Base-by-base conservation (phyloP, 2,888 invertebrate species). In the Coelinius sp. region DNA sequence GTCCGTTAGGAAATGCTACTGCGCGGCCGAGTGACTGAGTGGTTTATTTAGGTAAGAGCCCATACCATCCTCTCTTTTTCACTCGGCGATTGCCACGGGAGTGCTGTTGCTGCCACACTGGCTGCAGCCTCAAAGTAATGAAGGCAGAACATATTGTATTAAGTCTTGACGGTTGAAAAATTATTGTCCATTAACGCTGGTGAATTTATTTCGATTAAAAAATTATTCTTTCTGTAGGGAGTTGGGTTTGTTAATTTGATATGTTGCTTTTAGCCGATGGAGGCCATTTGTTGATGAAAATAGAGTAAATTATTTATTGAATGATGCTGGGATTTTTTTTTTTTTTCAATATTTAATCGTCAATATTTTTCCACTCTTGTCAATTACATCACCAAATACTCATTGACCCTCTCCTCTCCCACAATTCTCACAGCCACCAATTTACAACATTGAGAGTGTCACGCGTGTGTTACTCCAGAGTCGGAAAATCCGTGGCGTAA, bases 41-140 rank as follows among this genome's bases (percentile, higher is more conserved):
- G 87, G 86, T 87, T n/a, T 87, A 87, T 87, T 87, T 87, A 86
- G 87, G 85, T 87, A 87, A 87, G 87, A 87, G 87, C 87, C n/a
- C 80, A 79, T 80, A 49, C 20, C 20, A 20, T 20, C 82, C 75
- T 68, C 76, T 73, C 44, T 41, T 49, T 49, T 49, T 17, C 20
- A 49, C 46, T 49, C 62, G 56, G 65, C 41, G 74, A 56, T 70
- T 66, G 65, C 65, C 74, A 70, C 67, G 65, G 73, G 68, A 56
- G 59, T 53, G 62, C 71, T 71, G 67, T 71, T 53, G 62, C 71
- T 71, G 67, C 72, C 65, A 63, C 72, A 46, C 46, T 56, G 35
- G 67, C 65, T 24, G 31, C 66, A 46, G 63, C 46, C 46, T 49
- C 46, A 49, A 20, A 49, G 46, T 49, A 49, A 49, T 49, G 46